These are phyloP conservation scores for Rhinoraja longicauda DNA, from an alignment of 2,797 vertebrate species.

Conservation along the genomic window DNA sequence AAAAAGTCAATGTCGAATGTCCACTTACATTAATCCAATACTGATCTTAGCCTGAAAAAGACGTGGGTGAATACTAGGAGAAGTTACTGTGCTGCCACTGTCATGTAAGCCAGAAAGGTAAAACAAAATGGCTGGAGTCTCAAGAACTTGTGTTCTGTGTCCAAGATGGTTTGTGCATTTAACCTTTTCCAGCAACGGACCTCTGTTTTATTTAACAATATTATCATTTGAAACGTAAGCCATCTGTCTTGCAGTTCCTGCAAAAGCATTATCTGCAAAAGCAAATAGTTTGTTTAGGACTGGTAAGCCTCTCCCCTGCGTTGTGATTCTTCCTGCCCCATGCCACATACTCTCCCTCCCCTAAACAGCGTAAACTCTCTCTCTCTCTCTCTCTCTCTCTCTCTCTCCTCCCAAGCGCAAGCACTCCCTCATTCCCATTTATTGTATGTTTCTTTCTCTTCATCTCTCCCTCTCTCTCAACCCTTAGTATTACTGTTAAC, in stretches of 20 bases:
- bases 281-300: not conserved
- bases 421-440: not conserved
- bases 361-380: not conserved
- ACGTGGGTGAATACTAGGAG: not conserved
- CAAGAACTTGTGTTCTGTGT: not conserved
- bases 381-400: not conserved
- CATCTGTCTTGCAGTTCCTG: not conserved
- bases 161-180: not conserved
- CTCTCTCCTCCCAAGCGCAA: not conserved
- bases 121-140: not conserved
- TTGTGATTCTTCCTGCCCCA: not conserved
- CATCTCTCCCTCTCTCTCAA: not conserved
- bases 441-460: not conserved
- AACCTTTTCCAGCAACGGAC: not conserved
- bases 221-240: not conserved
- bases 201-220: not conserved
- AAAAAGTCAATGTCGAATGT: not conserved
- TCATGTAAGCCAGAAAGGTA: not conserved
- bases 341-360: not conserved
- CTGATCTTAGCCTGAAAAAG: too few species aligned
- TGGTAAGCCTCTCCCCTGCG: not conserved
- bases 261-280: not conserved
- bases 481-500: constrained; percentile 76
- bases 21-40: too few species aligned
- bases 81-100: not conserved